A percentile compares a stretch with the other conserved stretches of the same genome.
Conservation (phyloP, 2,113 vertebrate species). For the Leptosomus discolor region DNA sequence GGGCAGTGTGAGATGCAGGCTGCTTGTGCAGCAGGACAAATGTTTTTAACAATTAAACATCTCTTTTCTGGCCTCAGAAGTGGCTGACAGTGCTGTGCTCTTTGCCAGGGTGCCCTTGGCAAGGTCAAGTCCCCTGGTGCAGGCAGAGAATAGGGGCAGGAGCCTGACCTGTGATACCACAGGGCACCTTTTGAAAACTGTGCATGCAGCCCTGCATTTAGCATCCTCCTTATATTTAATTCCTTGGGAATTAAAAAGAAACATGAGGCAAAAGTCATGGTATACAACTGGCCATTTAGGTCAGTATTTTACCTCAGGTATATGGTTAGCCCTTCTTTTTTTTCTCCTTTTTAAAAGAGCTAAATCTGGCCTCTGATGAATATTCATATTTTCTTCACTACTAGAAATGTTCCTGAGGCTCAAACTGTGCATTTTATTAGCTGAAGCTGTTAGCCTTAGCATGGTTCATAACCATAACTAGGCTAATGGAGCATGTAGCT, state of each 20-base stretch:
- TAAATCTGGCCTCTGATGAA: background rate
- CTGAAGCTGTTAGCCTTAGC: background rate
- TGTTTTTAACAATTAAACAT: background rate
- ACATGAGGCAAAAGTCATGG: background rate
- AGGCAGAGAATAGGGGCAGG: background rate
- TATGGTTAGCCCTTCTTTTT: fast-evolving
- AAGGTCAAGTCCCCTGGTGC: fast-evolving
- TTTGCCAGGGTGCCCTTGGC: background rate
- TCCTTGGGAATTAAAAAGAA: background rate
- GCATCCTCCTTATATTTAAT: background rate
- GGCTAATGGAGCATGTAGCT: conserved; percentile 3
- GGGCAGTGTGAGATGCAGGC: background rate
- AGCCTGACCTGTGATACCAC: fast-evolving
- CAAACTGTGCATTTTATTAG: conserved; percentile 18
- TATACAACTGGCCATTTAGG: background rate
- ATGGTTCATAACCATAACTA: background rate
- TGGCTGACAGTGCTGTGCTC: background rate
- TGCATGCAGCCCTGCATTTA: background rate
- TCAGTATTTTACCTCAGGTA: background rate
- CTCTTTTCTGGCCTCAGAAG: background rate
- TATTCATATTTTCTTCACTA: background rate
- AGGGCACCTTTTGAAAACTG: background rate
- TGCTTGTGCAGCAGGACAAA: background rate
- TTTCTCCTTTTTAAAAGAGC: background rate
- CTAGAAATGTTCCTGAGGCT: background rate